Evolutionary conservation across 2,888 invertebrate species (phyloP), one percentile per base, ranked within the genome.

Genomic region (Cryptosula pallasiana): DNA sequence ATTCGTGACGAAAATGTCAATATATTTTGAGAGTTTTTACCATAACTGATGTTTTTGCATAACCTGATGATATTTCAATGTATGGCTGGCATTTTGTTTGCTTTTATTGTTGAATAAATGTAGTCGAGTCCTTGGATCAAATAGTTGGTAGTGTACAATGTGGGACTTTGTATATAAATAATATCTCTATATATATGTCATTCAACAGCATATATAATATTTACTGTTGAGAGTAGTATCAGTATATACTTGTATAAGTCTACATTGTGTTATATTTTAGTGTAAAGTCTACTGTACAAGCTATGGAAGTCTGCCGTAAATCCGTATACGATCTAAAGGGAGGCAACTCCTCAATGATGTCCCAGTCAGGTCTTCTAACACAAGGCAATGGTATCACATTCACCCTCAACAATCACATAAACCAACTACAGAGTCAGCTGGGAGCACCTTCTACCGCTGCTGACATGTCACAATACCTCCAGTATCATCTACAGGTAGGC

Each of bases 211-310:
- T n/a, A n/a, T n/a, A n/a, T n/a, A n/a, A n/a, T n/a, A n/a, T n/a
- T n/a, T n/a, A n/a, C n/a, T n/a, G n/a, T n/a, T n/a, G n/a, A n/a
- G n/a, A n/a, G n/a, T n/a, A n/a, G n/a, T n/a, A n/a, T n/a, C n/a
- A n/a, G n/a, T n/a, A n/a, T n/a, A n/a, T n/a, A n/a, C n/a, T n/a
- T n/a, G n/a, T n/a, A n/a, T n/a, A n/a, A n/a, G n/a, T 45, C 45
- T 20, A 45, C 45, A 20, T 45, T 45, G 5, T 20, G 5, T 5
- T 45, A 45, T 45, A 20, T 45, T 45, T 27, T 78, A 85, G 84
- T 86, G 95, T 96, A 32, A 96, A 97, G 86, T 94, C 95, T 29
- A 94, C 94, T 80, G 94, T 96, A 25, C 94, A 95, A 85, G 95
- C 96, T 92, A 97, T 97, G 96, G 96, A 97, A 81, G 89, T 89